Evolutionary conservation across 2,888 invertebrate genomes (phyloP).

Genomic region (Standfussiana lucernea): DNA sequence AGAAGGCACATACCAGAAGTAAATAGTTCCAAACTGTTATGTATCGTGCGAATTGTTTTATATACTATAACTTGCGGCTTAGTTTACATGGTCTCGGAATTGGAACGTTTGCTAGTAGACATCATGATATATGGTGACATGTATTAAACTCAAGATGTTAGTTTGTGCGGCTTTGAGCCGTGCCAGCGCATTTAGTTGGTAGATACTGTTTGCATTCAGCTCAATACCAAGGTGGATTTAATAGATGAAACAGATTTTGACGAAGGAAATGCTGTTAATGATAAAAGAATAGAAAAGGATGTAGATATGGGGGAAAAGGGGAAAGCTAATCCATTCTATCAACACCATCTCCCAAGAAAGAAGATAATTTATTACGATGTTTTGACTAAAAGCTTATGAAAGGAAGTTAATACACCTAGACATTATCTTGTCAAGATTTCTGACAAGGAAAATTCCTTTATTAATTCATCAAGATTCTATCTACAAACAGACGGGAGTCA

Average conservation of each 20-base stretch:
- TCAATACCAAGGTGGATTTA: slow-evolving; percentile 18
- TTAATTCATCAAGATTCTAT: slow-evolving; percentile 55
- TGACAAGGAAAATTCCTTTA: slow-evolving; percentile 61
- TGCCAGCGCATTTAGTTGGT: slow-evolving; percentile 44
- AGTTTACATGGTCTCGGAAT: slow-evolving; percentile 55
- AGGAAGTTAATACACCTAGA: slow-evolving; percentile 52
- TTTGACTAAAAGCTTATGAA: slow-evolving; percentile 61
- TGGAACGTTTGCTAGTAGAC: slow-evolving; percentile 63
- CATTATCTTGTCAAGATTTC: slow-evolving; percentile 55
- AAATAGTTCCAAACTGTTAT: slow-evolving; percentile 22
- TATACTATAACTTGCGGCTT: slow-evolving; percentile 49
- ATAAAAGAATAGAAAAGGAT: neutral
- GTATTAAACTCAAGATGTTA: slow-evolving; percentile 64
- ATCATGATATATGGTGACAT: slow-evolving; percentile 63
- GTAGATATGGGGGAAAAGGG: neutral
- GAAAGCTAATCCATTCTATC: slow-evolving; percentile 1
- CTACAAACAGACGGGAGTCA: slow-evolving; percentile 45
- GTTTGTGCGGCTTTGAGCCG: slow-evolving; percentile 57
- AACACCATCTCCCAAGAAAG: slow-evolving; percentile 13
- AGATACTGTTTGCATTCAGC: slow-evolving; percentile 40
- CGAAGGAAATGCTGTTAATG: neutral
- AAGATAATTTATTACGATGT: slow-evolving; percentile 45
- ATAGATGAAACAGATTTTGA: slow-evolving; percentile 7
- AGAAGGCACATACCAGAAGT: neutral
- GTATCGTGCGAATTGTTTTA: slow-evolving; percentile 44